Evolutionary conservation across 1,140 invertebrate genomes (phyloP).

Genomic region (Schlechtendalia chinensis): DNA sequence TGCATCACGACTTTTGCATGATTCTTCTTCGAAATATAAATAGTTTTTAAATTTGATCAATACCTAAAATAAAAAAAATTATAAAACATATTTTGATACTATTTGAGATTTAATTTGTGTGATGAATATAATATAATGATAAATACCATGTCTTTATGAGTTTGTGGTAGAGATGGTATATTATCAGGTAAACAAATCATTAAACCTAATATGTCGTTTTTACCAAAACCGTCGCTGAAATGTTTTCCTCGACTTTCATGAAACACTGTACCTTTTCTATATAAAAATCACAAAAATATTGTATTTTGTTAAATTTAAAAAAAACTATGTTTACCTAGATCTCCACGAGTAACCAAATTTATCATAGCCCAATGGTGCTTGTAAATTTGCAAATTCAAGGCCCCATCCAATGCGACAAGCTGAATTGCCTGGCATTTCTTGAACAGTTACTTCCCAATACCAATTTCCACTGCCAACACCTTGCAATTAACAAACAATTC

Average conservation of each 20-base stretch:
- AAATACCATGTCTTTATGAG: conserved; percentile 87
- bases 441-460: conserved; percentile 93
- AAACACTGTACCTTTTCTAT: conserved; percentile 81
- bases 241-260: conserved; percentile 92
- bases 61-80: conserved; percentile 64
- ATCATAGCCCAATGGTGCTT: conserved; percentile 88
- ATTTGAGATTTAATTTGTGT: no score
- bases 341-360: conserved; percentile 99
- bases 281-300: background rate
- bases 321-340: conserved; percentile 67
- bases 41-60: conserved; percentile 97
- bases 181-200: conserved; percentile 77
- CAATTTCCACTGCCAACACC: conserved; percentile 81
- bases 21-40: conserved; percentile 97
- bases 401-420: conserved; percentile 93
- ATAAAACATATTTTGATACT: background rate
- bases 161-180: conserved; percentile 74
- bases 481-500: conserved; percentile 55
- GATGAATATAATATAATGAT: background rate
- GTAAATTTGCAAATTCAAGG: conserved; percentile 89
- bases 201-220: conserved; percentile 92
- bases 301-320: background rate
- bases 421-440: conserved; percentile 91
- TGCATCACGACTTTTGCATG: conserved; percentile 71
- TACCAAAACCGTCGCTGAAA: conserved; percentile 79